phyloP scores from a whole-genome alignment of 2,113 vertebrate species.

The Camelus bactrianus region DNA sequence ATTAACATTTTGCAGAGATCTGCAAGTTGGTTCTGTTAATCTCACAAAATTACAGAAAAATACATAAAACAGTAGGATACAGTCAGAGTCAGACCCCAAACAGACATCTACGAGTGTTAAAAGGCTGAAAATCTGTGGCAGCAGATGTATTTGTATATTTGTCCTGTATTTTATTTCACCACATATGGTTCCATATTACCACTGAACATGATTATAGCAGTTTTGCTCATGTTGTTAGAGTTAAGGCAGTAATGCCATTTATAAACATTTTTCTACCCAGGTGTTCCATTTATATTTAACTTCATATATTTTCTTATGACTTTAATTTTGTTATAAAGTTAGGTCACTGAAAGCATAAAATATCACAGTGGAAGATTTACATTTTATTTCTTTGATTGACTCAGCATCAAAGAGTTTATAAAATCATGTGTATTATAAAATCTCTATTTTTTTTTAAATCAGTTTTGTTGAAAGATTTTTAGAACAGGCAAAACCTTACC shows the following conservation, averaged over 20 bases:
- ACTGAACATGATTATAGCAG: not conserved
- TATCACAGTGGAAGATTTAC: conserved; percentile 29
- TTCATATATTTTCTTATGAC: conserved; percentile 48
- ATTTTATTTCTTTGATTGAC: conserved; percentile 41
- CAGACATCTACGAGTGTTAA: conserved; percentile 21
- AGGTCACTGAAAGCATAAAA: conserved; percentile 50
- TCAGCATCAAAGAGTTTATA: not conserved
- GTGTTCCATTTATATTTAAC: conserved; percentile 67
- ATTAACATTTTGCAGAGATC: conserved; percentile 59
- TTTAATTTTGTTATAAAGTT: conserved; percentile 63
- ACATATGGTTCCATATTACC: conserved; percentile 24
- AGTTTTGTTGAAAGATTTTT: conserved; percentile 38
- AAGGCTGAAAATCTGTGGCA: conserved; percentile 67
- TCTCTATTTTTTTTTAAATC: not conserved
- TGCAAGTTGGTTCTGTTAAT: conserved; percentile 55
- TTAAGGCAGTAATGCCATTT: conserved; percentile 50
- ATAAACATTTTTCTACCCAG: conserved; percentile 64
- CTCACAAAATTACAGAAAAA: conserved; percentile 61
- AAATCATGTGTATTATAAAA: not conserved
- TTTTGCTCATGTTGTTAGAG: conserved; percentile 28
- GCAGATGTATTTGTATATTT: conserved; percentile 78
- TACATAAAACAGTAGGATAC: conserved; percentile 19
- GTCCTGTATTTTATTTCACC: conserved; percentile 71
- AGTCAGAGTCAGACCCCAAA: conserved; percentile 59
- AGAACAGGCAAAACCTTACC: not conserved